Conservation (phyloP, 2,888 invertebrate genomes). For the Eurytoma californica region DNA sequence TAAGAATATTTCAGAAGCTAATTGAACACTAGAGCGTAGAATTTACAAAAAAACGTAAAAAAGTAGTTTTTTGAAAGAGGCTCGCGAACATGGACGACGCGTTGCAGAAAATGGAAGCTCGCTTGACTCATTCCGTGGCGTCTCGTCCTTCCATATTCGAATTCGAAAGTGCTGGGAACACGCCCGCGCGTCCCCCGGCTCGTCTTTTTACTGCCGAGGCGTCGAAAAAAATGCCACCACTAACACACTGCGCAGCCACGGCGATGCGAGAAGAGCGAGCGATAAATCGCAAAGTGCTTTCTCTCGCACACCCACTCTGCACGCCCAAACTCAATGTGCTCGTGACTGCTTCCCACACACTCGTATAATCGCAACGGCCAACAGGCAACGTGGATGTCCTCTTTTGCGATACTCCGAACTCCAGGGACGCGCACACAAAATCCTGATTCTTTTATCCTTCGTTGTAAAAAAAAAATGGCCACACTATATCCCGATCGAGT, state of each 20-base stretch:
- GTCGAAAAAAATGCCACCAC: constrained; percentile 15
- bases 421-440: not conserved
- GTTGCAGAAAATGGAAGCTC: constrained; percentile 49
- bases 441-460: not conserved
- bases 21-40: not conserved
- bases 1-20: too few species aligned
- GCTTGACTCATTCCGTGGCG: constrained; percentile 36
- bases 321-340: constrained; percentile 16
- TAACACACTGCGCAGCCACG: constrained; percentile 20
- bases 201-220: not conserved
- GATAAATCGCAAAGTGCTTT: constrained; percentile 9
- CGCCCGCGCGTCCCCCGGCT: not conserved
- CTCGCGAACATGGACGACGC: constrained; percentile 15
- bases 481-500: not conserved
- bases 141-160: constrained; percentile 41
- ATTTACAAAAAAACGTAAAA: not conserved
- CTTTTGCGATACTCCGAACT: not conserved
- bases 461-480: not conserved
- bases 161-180: constrained; percentile 40
- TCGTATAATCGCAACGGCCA: not conserved
- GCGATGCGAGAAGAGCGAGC: not conserved
- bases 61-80: not conserved
- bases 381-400: too few species aligned
- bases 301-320: constrained; percentile 36
- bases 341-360: constrained; percentile 1